Evolutionary conservation across 2,113 vertebrate species (phyloP).

Genomic region (Perccottus glenii): DNA sequence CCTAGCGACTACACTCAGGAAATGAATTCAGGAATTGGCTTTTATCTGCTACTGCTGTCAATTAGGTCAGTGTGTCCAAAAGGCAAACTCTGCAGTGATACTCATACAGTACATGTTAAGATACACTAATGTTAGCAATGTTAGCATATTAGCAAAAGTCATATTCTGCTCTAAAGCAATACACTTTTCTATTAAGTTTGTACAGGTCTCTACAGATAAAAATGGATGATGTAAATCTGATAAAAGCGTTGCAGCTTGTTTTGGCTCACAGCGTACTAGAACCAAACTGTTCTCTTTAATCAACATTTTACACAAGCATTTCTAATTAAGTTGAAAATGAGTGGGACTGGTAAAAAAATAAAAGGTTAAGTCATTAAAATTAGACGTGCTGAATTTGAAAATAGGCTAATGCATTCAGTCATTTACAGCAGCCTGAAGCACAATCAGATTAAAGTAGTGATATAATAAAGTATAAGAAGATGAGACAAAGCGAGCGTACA

Average conservation of each 20-base stretch:
- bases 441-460: slow-evolving; percentile 1
- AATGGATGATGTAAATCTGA: slow-evolving; percentile 30
- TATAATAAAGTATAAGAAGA: neutral
- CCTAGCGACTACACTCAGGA: no score
- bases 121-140: neutral
- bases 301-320: slow-evolving; percentile 22
- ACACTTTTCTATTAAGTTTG: no score
- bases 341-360: slow-evolving; percentile 1
- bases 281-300: slow-evolving; percentile 28
- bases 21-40: no score
- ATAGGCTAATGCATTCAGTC: neutral
- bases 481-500: no score
- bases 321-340: slow-evolving; percentile 12
- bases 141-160: neutral
- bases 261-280: slow-evolving; percentile 28
- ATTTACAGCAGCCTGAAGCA: slow-evolving; percentile 1
- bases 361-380: slow-evolving; percentile 12
- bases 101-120: no score
- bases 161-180: neutral
- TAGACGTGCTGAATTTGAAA: slow-evolving; percentile 13
- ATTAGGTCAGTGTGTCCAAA: no score
- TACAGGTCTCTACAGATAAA: slow-evolving; percentile 5
- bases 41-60: no score
- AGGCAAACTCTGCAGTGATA: no score
- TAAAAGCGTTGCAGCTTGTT: slow-evolving; percentile 33